Conservation (phyloP, 2,113 vertebrate genomes). For the Marmota monax region DNA sequence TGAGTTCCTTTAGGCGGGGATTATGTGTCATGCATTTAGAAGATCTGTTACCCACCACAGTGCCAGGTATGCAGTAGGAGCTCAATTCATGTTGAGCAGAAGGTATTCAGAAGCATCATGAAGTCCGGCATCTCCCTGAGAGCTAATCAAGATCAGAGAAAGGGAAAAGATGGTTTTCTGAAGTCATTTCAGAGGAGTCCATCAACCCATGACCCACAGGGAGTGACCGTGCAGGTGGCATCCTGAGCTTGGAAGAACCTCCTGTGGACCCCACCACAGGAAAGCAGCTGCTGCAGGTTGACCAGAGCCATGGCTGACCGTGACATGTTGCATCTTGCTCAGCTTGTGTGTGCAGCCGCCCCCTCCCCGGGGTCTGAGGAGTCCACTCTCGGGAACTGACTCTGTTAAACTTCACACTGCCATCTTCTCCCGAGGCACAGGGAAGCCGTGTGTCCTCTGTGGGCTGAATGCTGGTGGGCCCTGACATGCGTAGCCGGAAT, state of each 20-base stretch:
- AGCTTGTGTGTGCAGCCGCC: background rate
- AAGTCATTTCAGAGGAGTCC: background rate
- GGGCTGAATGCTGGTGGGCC: background rate
- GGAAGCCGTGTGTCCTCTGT: background rate
- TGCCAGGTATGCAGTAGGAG: background rate
- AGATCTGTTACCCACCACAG: background rate
- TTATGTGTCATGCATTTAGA: background rate
- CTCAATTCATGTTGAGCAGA: background rate
- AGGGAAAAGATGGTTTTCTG: background rate
- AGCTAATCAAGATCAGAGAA: background rate
- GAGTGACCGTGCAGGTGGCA: background rate
- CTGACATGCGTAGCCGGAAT: background rate
- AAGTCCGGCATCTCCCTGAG: background rate
- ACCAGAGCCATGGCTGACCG: conserved; percentile 25
- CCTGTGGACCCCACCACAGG: fast-evolving
- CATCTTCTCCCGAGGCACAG: background rate
- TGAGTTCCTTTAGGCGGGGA: fast-evolving
- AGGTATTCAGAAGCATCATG: background rate
- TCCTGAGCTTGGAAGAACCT: background rate
- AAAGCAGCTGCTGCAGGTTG: background rate
- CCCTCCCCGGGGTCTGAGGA: conserved; percentile 41
- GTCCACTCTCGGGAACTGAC: background rate
- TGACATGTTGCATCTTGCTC: conserved; percentile 55
- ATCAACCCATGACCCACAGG: background rate
- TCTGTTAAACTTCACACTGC: background rate